These are phyloP conservation scores for Trissolcus japonicus DNA, from an alignment of 2,888 invertebrate species.

Conservation along the genomic window DNA sequence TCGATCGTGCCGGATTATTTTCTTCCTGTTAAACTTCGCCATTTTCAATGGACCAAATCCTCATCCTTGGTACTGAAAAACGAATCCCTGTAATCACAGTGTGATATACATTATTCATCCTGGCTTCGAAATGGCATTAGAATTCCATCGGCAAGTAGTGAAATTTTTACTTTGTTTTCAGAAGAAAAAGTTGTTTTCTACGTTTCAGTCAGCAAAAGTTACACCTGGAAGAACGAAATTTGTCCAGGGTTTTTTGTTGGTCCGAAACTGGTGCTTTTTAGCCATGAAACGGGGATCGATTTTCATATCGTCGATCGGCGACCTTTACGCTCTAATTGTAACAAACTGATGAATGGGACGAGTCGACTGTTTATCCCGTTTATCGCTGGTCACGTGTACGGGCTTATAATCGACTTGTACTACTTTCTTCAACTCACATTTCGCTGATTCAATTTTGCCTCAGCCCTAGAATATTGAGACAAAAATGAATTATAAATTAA, in stretches of 20 bases:
- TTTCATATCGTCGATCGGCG: constrained; percentile 30
- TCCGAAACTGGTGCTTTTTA: not conserved
- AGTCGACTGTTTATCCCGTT: constrained; percentile 18
- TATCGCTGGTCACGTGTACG: constrained; percentile 9
- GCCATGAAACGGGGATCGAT: constrained; percentile 6
- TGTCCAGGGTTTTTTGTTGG: not conserved
- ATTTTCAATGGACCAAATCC: constrained; percentile 7
- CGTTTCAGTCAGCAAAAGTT: constrained; percentile 1
- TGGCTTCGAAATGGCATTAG: constrained; percentile 13
- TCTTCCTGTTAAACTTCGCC: not conserved
- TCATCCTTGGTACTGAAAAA: not conserved
- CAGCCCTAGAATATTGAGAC: not conserved
- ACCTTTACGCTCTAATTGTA: constrained; percentile 56
- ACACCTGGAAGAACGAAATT: not conserved
- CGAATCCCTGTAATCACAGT: not conserved
- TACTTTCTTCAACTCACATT: constrained; percentile 33
- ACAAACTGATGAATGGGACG: constrained; percentile 54
- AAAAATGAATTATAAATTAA: not conserved
- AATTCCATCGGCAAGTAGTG: constrained; percentile 24
- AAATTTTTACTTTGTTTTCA: not conserved
- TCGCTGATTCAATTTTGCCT: constrained; percentile 42
- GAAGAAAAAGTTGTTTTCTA: constrained; percentile 4
- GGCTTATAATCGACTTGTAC: constrained; percentile 22
- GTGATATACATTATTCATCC: constrained; percentile 20
- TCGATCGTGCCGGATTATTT: not conserved